phyloP scores from a whole-genome alignment of 2,797 vertebrate species.

The Scolopax rusticola region DNA sequence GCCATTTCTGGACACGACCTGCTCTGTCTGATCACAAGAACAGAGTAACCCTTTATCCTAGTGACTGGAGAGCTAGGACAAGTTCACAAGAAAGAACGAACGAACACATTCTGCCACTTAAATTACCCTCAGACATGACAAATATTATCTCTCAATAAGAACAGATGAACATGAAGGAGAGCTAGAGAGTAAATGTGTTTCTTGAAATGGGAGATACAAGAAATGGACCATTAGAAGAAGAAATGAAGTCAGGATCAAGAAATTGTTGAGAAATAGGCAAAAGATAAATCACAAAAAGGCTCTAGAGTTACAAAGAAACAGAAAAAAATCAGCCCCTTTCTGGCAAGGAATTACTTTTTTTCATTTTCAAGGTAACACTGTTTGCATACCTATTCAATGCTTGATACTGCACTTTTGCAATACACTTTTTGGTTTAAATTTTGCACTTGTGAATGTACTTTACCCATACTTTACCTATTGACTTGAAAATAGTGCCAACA shows the following conservation, averaged over 20 bases:
- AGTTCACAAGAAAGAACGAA: not conserved
- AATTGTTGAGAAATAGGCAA: accelerated
- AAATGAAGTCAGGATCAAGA: not conserved
- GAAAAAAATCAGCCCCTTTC: not conserved
- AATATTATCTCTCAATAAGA: not conserved
- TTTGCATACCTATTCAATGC: not conserved
- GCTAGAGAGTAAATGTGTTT: not conserved
- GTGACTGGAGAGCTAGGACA: not conserved
- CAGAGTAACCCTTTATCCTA: not conserved
- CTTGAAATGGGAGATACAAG: not conserved
- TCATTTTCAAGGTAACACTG: not conserved
- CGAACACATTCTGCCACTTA: not conserved
- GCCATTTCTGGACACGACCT: not conserved
- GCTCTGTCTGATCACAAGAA: not conserved
- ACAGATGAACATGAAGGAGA: not conserved
- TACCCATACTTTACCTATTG: not conserved
- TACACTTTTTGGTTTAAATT: not conserved
- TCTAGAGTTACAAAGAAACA: not conserved
- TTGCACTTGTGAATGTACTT: not conserved
- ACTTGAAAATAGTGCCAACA: not conserved
- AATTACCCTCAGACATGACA: not conserved
- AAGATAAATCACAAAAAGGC: not conserved
- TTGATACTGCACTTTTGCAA: not conserved
- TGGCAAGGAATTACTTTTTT: not conserved
- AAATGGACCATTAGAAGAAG: not conserved